These are phyloP conservation scores for Lontra canadensis DNA, from an alignment of 2,113 vertebrate genomes.

Conservation along the genomic window DNA sequence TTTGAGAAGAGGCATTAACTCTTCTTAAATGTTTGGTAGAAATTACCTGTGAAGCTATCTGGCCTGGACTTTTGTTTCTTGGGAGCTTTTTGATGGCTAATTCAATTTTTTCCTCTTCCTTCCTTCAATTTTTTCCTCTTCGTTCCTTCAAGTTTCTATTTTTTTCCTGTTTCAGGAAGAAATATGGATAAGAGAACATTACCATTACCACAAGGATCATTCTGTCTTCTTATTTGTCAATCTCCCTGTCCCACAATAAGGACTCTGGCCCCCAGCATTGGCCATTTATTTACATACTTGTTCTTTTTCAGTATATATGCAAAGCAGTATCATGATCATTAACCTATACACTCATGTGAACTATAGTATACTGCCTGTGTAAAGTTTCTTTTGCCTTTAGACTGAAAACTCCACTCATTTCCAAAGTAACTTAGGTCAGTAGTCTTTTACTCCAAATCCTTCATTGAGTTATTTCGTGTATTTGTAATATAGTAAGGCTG, in stretches of 20 bases:
- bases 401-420: background rate
- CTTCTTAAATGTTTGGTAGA: background rate
- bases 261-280: background rate
- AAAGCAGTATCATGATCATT: background rate
- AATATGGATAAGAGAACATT: too few relatives aligned
- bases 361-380: too few relatives aligned
- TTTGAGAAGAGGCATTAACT: background rate
- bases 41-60: too few relatives aligned
- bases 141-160: background rate
- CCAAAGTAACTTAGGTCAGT: background rate
- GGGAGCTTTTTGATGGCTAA: background rate
- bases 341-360: background rate
- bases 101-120: background rate
- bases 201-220: background rate
- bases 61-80: too few relatives aligned
- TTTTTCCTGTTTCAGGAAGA: background rate
- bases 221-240: background rate
- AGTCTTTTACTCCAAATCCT: background rate
- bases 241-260: background rate
- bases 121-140: background rate
- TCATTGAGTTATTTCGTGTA: background rate
- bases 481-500: background rate
- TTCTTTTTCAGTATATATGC: background rate
- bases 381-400: background rate
- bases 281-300: background rate